Conservation (phyloP, 2,888 invertebrate species). For the Apoderus coryli region DNA sequence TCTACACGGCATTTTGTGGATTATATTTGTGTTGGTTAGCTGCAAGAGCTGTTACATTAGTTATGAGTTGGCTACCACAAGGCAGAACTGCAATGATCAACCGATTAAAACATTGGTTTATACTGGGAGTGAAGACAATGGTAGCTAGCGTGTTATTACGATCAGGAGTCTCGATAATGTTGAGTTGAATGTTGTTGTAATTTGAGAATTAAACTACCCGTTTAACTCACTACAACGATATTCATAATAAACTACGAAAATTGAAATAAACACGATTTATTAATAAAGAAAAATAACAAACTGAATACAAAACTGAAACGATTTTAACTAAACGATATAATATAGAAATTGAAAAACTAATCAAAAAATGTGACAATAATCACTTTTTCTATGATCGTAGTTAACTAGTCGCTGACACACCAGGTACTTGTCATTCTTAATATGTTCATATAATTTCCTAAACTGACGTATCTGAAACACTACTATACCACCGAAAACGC, state of each 20-base stretch:
- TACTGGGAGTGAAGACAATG: conserved; percentile 60
- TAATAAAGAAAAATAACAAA: too few species aligned
- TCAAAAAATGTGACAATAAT: too few species aligned
- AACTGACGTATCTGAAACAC: conserved; percentile 86
- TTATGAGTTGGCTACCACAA: conserved; percentile 78
- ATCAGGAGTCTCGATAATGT: conserved; percentile 80
- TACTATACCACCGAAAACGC: conserved; percentile 51
- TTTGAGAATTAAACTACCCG: too few species aligned
- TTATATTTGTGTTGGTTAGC: conserved; percentile 90
- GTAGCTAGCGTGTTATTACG: conserved; percentile 65
- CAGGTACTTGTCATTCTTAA: conserved; percentile 97
- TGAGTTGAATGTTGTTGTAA: conserved; percentile 80
- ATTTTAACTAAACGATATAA: too few species aligned
- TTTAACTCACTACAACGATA: too few species aligned
- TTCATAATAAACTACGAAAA: too few species aligned
- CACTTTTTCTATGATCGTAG: conserved; percentile 74
- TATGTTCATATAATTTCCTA: conserved; percentile 88
- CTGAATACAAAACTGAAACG: too few species aligned
- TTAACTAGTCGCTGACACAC: conserved; percentile 94
- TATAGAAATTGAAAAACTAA: too few species aligned
- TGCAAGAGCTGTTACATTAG: conserved; percentile 68
- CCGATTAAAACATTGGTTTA: conserved; percentile 57
- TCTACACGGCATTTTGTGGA: conserved; percentile 90
- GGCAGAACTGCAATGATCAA: conserved; percentile 66
- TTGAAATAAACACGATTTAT: too few species aligned